These are phyloP conservation scores for Pseudorhiza aurosa DNA, from an alignment of 30 jellyfish, hydroid and myxozoan genomes.

Conservation along the genomic window DNA sequence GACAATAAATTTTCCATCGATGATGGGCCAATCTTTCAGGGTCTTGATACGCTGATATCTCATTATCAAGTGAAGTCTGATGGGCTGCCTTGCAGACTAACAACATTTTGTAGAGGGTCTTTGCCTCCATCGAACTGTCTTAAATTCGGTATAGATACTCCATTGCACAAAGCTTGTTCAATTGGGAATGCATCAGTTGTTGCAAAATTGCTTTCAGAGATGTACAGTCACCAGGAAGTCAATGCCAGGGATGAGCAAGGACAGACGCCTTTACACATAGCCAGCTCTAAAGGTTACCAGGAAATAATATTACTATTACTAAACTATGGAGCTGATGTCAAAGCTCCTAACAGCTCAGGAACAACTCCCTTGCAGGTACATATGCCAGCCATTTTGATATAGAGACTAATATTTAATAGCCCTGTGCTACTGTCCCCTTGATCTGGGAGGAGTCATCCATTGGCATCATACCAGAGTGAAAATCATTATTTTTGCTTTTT, in stretches of 20 bases:
- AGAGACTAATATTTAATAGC: no score
- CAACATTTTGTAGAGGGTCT: slow-evolving; percentile 71
- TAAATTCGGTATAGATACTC: slow-evolving; percentile 79
- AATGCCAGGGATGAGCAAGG: slow-evolving; percentile 84
- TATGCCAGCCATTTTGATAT: no score
- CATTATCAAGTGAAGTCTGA: slow-evolving; percentile 80
- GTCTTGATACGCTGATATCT: slow-evolving; percentile 74
- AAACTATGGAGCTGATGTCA: slow-evolving; percentile 68
- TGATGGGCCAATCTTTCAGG: slow-evolving; percentile 92
- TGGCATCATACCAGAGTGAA: no score
- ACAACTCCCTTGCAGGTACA: slow-evolving; percentile 88
- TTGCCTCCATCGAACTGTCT: slow-evolving; percentile 77
- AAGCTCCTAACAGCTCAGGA: slow-evolving; percentile 75
- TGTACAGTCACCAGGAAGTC: slow-evolving; percentile 53
- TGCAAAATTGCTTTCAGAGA: slow-evolving; percentile 59
- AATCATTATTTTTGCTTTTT: no score
- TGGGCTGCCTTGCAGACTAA: slow-evolving; percentile 85
- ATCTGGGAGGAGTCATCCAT: no score
- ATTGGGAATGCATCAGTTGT: slow-evolving; percentile 47
- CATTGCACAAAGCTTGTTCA: slow-evolving; percentile 75
- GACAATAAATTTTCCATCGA: slow-evolving; percentile 83
- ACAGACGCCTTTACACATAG: slow-evolving; percentile 81
- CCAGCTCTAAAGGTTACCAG: slow-evolving; percentile 72
- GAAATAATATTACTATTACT: slow-evolving; percentile 59
- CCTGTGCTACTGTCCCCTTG: no score